Evolutionary conservation across 2,888 invertebrate genomes (phyloP), one percentile per base, ranked within the genome.

Genomic region (Diarsia rubi): DNA sequence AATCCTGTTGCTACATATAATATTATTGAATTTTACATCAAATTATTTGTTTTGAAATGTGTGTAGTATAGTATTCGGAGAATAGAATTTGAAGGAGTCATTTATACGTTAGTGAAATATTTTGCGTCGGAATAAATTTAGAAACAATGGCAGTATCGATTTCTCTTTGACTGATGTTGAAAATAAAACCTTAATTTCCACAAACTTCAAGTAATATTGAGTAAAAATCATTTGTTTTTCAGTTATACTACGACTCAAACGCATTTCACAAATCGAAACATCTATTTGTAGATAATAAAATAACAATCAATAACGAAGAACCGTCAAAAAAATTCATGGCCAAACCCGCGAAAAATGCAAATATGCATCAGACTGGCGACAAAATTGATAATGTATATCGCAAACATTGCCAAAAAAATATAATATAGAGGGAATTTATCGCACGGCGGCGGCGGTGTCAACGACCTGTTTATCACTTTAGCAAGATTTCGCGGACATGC

Each of bases 391-490:
- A 87, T 83, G 57, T 76, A 67, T 86, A 89, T 88, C 86, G 86
- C 89, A 89, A 88, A 90, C 86, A 87, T 77, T 85, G 84, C 81
- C 84, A 86, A 81, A 86, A 84, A 86, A 87, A 88, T 84, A 87
- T 75, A 80, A 85, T 86, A 84, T 71, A 86, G 84, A 90, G 89
- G 88, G 88, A 90, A 93, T 92, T 90, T 94, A 86, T 94, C 95
- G 94, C 93, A 69, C 59, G 82, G 60, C 84, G 78, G 84, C 59
- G 82, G 60, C 84, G 78, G 84, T 88, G 94, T 95, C 95, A 94
- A 93, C 87, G 95, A 94, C 92, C 95, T 89, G 87, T 90, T 95
- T 95, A 95, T 95, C 95, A 92, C 86, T 90, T 93, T 90, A 88
- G 91, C 90, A 88, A 93, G 91, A 92, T 93, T 95, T 93, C 84